Evolutionary conservation across 2,888 invertebrate species (phyloP).

Genomic region (Parelbella ahira): DNA sequence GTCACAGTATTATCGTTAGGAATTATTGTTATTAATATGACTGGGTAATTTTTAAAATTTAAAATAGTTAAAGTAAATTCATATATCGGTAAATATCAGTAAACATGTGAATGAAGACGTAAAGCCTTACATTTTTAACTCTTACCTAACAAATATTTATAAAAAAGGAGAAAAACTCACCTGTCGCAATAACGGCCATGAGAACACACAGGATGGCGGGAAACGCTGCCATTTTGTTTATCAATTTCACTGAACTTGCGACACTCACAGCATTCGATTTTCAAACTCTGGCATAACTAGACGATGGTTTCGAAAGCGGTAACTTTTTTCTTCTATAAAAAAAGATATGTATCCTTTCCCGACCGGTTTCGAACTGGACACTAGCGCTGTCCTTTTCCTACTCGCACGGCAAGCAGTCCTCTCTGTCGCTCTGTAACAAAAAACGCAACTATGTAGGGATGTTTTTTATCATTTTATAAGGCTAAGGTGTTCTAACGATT

Average conservation of each 20-base stretch:
- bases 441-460: conserved; percentile 52
- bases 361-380: conserved; percentile 57
- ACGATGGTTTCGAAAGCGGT: conserved; percentile 40
- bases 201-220: conserved; percentile 70
- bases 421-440: conserved; percentile 69
- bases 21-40: too few species aligned
- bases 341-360: conserved; percentile 39
- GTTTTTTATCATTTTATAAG: conserved; percentile 42
- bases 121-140: too few species aligned
- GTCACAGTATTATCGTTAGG: too few species aligned
- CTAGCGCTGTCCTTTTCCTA: conserved; percentile 42
- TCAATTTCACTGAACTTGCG: conserved; percentile 37
- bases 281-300: conserved; percentile 63
- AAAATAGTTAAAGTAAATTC: too few species aligned
- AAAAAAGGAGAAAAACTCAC: conserved; percentile 41
- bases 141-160: too few species aligned
- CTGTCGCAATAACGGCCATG: conserved; percentile 58
- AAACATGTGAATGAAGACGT: too few species aligned
- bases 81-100: too few species aligned
- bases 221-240: conserved; percentile 63
- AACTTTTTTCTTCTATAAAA: conserved; percentile 43
- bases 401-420: conserved; percentile 33
- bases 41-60: too few species aligned
- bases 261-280: conserved; percentile 48
- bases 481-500: conserved; percentile 39